Evolutionary conservation across 2,888 invertebrate genomes (phyloP).

Genomic region (Patella depressa): DNA sequence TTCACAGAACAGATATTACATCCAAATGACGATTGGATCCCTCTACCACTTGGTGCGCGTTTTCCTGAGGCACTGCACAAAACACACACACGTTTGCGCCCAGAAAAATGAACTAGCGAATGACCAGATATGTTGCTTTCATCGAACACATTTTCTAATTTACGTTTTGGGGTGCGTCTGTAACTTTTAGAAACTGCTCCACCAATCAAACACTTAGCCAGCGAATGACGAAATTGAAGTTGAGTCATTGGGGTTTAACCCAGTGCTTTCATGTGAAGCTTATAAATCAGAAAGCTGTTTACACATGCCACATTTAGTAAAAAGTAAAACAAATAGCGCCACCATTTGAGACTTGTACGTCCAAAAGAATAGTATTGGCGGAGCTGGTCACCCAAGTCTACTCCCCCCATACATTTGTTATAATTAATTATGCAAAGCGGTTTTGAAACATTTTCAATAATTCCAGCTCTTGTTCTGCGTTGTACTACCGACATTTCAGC

Average conservation of each 20-base stretch:
- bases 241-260: not conserved
- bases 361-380: constrained; percentile 30
- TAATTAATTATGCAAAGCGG: constrained; percentile 3
- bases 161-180: not conserved
- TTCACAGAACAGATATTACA: not conserved
- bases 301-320: constrained; percentile 19
- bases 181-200: not conserved
- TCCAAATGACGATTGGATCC: not conserved
- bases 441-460: not conserved
- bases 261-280: constrained; percentile 7
- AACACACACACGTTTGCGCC: not conserved
- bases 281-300: constrained; percentile 16
- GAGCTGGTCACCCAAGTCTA: constrained; percentile 27
- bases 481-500: not conserved
- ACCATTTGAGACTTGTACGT: constrained; percentile 26
- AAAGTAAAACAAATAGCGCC: constrained; percentile 27
- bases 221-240: not conserved
- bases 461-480: not conserved
- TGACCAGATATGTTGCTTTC: not conserved
- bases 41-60: not conserved
- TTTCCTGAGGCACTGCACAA: not conserved
- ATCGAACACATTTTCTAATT: not conserved
- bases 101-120: not conserved
- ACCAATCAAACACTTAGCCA: constrained; percentile 16
- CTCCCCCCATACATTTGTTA: constrained; percentile 30